These are phyloP conservation scores for Ridgeia piscesae DNA, from an alignment of 1,140 invertebrate species.

Conservation along the genomic window DNA sequence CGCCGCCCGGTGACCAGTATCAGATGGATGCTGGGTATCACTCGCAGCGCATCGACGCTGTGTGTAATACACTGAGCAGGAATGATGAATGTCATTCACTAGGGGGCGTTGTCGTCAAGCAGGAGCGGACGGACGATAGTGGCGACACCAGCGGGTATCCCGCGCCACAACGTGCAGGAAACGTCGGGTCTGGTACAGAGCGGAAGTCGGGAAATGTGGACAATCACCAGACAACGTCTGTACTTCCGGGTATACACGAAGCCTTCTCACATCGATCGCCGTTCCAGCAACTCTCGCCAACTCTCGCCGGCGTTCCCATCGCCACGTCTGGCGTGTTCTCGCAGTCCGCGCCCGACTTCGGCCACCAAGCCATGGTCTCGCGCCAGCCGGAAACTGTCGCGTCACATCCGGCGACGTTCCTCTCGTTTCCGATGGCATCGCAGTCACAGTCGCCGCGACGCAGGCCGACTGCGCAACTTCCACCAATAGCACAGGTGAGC, in stretches of 20 bases:
- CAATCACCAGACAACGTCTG: background rate
- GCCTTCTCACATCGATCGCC: conserved; percentile 23
- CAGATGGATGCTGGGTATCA: background rate
- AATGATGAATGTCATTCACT: background rate
- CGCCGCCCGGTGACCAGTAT: conserved; percentile 11
- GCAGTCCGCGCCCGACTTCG: background rate
- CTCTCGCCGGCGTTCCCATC: conserved; percentile 7
- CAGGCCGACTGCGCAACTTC: conserved; percentile 28
- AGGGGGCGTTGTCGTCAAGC: background rate
- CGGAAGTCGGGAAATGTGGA: background rate
- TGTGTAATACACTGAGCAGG: conserved; percentile 19
- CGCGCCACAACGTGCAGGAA: background rate
- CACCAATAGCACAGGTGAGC: conserved; percentile 25
- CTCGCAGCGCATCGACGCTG: conserved; percentile 24
- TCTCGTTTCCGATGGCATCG: background rate
- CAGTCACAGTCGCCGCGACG: background rate
- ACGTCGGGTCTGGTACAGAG: background rate
- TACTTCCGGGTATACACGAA: conserved; percentile 31
- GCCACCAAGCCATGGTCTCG: background rate
- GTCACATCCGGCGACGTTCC: background rate
- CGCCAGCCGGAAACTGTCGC: background rate
- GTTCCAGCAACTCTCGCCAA: conserved; percentile 18
- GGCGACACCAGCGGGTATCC: background rate
- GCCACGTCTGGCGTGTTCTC: conserved; percentile 8
- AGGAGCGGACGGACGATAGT: background rate